Base-by-base conservation (phyloP, 2,113 vertebrate species). In the Indicator maculatus region DNA sequence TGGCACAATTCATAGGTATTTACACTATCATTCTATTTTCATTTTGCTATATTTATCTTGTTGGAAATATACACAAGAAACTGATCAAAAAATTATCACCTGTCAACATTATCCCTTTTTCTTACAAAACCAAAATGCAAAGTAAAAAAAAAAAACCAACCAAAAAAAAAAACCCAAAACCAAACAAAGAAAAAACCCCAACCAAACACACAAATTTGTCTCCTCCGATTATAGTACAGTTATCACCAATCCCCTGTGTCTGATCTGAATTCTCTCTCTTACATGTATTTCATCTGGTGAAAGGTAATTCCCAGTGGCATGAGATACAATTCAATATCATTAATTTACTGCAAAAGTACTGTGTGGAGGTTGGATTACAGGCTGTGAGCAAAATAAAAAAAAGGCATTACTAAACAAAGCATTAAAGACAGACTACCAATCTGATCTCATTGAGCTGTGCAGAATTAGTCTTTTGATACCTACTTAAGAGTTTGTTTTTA, bases 1-100 rank as follows among this genome's bases (percentile, higher is more conserved):
- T 88, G 92, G 86, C 72, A 88, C 91, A 94, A 88, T 58, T 88
- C 79, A 89, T 53, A 90, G 59, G 70, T 93, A 95, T 96, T 95
- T 95, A 95, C 91, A 96, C 75, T 91, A 94, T 82, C 27, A 45
- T 59, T 95, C 78, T 92, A 61, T 76, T 87, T 89, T 75, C 8
- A 67, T 69, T 86, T 89, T 86, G 75, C 82, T 92, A 13, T 87
- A 83, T 83, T 95, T 85, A 79, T 44, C 71, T 90, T 87, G 50
- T 67, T 36, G 47, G 73, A 31, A 90, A 89, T 93, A 92, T 59
- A 47, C 41, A 95, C 30, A 76, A 92, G 56, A 96, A 95, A 96
- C 16, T 70, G 55, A 88, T 50, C 80, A 30, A 91, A 96, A 96
- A 82, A 92, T 66, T 71, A 95, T 82, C 83, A 95, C 44, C 59